A percentile compares a stretch with the other conserved stretches of the same genome.
Evolutionary conservation across 2,888 invertebrate genomes (phyloP).

Genomic region (Cosmorhoe ocellata): DNA sequence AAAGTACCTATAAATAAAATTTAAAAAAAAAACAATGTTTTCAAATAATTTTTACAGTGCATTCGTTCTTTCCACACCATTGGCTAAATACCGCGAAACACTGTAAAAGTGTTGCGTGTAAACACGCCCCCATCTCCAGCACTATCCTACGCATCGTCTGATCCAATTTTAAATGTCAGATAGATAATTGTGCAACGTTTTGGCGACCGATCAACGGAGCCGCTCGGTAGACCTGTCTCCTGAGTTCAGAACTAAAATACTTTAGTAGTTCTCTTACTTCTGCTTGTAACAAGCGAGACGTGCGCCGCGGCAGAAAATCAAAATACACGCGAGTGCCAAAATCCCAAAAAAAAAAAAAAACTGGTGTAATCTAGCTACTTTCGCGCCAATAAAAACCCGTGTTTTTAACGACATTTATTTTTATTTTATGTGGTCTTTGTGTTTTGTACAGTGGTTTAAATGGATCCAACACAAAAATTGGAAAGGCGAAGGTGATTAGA

Average conservation of each 20-base stretch:
- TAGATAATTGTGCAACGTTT: constrained; percentile 79
- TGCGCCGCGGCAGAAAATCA: constrained; percentile 34
- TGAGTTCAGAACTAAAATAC: constrained; percentile 47
- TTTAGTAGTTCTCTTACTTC: constrained; percentile 56
- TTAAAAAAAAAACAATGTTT: too few species aligned
- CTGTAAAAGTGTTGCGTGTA: constrained; percentile 7
- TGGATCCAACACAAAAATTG: constrained; percentile 47
- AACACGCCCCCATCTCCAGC: constrained; percentile 41
- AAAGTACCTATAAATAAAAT: too few species aligned
- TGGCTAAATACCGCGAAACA: not conserved
- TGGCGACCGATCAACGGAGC: constrained; percentile 69
- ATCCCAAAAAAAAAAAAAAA: constrained; percentile 28
- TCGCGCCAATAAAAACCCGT: constrained; percentile 38
- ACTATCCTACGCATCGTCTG: constrained; percentile 59
- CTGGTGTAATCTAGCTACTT: constrained; percentile 37
- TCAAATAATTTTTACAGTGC: too few species aligned
- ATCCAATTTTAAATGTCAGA: constrained; percentile 82
- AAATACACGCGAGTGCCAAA: constrained; percentile 32
- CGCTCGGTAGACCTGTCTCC: constrained; percentile 56
- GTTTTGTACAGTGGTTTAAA: constrained; percentile 26
- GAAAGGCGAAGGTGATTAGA: constrained; percentile 74
- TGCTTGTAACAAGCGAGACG: constrained; percentile 29
- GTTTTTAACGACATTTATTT: constrained; percentile 46
- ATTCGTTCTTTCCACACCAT: not conserved
- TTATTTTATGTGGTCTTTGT: constrained; percentile 35